Evolutionary conservation across 2,113 vertebrate genomes (phyloP).

Genomic region (Spea bombifrons): DNA sequence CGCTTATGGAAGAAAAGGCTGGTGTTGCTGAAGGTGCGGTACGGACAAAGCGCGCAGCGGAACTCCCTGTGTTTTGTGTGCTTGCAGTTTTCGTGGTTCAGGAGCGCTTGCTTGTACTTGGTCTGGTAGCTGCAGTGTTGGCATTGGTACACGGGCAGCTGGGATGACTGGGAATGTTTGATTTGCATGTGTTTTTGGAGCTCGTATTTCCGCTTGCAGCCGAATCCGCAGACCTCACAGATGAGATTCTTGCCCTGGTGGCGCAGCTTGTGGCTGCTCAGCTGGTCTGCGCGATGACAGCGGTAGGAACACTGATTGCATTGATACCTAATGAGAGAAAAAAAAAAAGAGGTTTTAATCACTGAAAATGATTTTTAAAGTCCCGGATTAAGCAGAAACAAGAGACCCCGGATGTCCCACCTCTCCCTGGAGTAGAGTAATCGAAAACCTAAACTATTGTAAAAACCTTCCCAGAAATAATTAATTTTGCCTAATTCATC

Average conservation of each 20-base stretch:
- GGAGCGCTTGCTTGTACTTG: slow-evolving; percentile 84
- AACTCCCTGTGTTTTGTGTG: slow-evolving; percentile 88
- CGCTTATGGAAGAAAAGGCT: slow-evolving; percentile 95
- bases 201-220: slow-evolving; percentile 93
- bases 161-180: slow-evolving; percentile 75
- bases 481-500: too few species aligned
- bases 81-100: slow-evolving; percentile 94
- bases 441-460: too few species aligned
- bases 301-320: slow-evolving; percentile 92
- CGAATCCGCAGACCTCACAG: slow-evolving; percentile 91
- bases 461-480: too few species aligned
- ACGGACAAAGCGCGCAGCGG: slow-evolving; percentile 82
- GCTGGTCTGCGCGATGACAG: slow-evolving; percentile 90
- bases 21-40: slow-evolving; percentile 88
- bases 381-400: too few species aligned
- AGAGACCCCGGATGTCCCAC: too few species aligned
- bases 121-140: slow-evolving; percentile 90
- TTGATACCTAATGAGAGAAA: slow-evolving; percentile 69
- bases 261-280: slow-evolving; percentile 93
- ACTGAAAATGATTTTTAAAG: not conserved
- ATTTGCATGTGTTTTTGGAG: slow-evolving; percentile 88
- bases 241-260: slow-evolving; percentile 92
- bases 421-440: too few species aligned
- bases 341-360: rapidly evolving
- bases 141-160: slow-evolving; percentile 74